These are phyloP conservation scores for Aepyceros melampus DNA, from an alignment of 2,113 vertebrate genomes.

Conservation along the genomic window DNA sequence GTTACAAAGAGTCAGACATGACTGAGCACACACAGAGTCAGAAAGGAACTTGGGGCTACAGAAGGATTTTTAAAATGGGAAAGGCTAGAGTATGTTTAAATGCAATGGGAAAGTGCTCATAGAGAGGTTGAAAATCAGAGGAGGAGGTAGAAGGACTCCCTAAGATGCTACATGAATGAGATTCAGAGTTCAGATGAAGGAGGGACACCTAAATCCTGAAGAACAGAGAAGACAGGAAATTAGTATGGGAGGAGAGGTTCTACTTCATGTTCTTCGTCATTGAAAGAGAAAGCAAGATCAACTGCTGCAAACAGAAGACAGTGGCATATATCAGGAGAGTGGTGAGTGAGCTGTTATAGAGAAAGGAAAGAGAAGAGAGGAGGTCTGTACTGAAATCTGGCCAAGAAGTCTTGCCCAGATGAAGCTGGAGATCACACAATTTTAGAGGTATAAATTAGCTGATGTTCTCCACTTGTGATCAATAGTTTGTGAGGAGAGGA, in stretches of 20 bases:
- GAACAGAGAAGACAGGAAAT: background rate
- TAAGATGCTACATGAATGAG: background rate
- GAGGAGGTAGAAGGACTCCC: background rate
- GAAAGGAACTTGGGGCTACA: background rate
- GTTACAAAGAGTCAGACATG: background rate
- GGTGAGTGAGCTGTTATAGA: background rate
- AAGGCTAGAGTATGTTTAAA: background rate
- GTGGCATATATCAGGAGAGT: background rate
- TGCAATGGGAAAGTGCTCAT: background rate
- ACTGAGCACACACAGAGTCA: background rate
- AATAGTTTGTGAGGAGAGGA: background rate
- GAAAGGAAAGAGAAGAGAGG: background rate
- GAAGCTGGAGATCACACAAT: background rate
- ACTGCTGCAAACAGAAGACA: background rate
- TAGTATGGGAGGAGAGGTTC: background rate
- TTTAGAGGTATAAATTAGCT: background rate
- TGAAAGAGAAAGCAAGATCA: background rate
- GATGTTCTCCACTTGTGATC: background rate
- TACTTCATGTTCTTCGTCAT: background rate
- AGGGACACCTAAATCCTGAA: background rate
- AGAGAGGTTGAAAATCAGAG: background rate
- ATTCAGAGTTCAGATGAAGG: background rate
- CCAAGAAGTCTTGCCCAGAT: background rate
- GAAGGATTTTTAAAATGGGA: background rate
- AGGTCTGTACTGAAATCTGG: background rate